phyloP scores from a whole-genome alignment of 2,888 invertebrate species.

The Meteorus colon region DNA sequence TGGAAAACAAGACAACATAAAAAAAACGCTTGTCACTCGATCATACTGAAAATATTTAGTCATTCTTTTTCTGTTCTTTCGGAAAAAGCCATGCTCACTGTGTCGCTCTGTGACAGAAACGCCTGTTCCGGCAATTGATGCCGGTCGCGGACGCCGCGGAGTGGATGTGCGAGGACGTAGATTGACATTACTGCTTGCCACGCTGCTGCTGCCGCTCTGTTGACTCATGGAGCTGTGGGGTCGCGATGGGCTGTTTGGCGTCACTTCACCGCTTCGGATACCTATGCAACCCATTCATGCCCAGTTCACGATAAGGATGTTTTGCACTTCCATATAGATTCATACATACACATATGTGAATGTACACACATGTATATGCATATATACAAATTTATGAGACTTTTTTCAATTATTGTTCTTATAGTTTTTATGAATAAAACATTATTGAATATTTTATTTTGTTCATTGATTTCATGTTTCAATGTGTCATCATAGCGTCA shows the following conservation, averaged over 20 bases:
- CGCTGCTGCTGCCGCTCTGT: slow-evolving; percentile 79
- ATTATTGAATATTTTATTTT: not conserved
- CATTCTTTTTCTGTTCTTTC: slow-evolving; percentile 5
- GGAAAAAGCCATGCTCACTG: slow-evolving; percentile 72
- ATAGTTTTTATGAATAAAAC: not conserved
- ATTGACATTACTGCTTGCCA: slow-evolving; percentile 72
- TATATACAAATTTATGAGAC: not conserved
- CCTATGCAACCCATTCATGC: slow-evolving; percentile 73
- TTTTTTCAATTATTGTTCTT: too few relatives aligned
- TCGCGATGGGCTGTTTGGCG: slow-evolving; percentile 84
- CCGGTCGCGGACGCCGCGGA: slow-evolving; percentile 84
- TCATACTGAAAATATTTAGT: slow-evolving; percentile 29
- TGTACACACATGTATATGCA: too few relatives aligned
- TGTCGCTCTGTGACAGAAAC: slow-evolving; percentile 77
- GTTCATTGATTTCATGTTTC: not conserved
- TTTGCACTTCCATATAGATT: not conserved
- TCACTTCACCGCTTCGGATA: slow-evolving; percentile 84
- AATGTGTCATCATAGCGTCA: not conserved
- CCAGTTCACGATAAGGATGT: slow-evolving; percentile 18
- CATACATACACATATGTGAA: not conserved
- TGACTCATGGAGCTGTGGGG: slow-evolving; percentile 91
- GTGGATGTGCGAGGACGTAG: slow-evolving; percentile 79
- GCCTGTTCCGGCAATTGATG: slow-evolving; percentile 89
- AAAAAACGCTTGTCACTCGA: slow-evolving; percentile 11
- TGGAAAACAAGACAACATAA: not conserved